phyloP scores from a whole-genome alignment of 1,140 invertebrate species.

The Cataglyphis hispanica region DNA sequence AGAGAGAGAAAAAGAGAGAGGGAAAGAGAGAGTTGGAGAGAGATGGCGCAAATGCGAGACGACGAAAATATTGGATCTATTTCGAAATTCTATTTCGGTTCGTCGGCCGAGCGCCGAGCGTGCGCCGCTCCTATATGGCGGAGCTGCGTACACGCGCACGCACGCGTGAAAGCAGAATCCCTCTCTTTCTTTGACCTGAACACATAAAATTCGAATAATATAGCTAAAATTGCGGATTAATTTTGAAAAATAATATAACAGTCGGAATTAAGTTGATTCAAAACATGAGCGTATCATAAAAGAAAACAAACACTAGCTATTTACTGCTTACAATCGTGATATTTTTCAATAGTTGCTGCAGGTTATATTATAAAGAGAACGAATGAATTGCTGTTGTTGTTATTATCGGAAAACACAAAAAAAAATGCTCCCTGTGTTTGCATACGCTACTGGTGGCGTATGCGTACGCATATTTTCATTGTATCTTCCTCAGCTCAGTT shows the following conservation, averaged over 20 bases:
- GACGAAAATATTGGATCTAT: conserved; percentile 87
- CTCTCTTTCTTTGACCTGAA: too few species aligned
- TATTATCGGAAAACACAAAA: conserved; percentile 11
- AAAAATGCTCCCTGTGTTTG: neutral
- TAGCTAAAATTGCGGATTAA: neutral
- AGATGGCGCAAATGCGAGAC: conserved; percentile 85
- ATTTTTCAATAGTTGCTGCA: neutral
- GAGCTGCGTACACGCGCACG: conserved; percentile 50
- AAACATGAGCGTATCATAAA: neutral
- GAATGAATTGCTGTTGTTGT: neutral
- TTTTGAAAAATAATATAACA: neutral
- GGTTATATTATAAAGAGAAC: neutral
- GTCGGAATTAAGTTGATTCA: neutral
- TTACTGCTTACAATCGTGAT: neutral
- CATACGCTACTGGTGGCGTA: neutral
- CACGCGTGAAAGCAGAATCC: conserved; percentile 49
- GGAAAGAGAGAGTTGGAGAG: conserved; percentile 62
- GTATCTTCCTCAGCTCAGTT: conserved; percentile 53
- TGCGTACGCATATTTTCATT: conserved; percentile 28
- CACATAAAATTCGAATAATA: neutral
- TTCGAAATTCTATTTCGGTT: conserved; percentile 87
- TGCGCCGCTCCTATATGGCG: conserved; percentile 76
- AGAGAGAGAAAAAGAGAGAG: neutral
- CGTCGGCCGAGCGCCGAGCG: conserved; percentile 82
- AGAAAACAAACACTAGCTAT: neutral